phyloP scores from a whole-genome alignment of 2,797 vertebrate species.

The Helicolenus hilgendorfi region DNA sequence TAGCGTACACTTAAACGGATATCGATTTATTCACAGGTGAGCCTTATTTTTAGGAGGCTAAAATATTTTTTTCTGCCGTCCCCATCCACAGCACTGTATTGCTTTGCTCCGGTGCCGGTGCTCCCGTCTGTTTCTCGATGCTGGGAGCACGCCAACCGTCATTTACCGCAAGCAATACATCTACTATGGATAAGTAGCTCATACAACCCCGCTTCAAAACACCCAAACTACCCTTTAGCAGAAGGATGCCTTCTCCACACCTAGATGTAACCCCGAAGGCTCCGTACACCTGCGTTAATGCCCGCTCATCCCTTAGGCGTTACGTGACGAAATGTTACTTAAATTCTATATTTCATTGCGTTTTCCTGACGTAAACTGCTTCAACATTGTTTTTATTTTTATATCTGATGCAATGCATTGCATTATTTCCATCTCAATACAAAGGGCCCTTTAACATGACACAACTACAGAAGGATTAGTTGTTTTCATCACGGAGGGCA shows the following conservation, averaged over 20 bases:
- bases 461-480: not conserved
- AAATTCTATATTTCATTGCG: not conserved
- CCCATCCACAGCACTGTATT: no score
- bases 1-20: no score
- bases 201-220: not conserved
- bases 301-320: slow-evolving; percentile 15
- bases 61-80: no score
- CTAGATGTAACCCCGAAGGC: not conserved
- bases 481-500: slow-evolving; percentile 20
- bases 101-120: no score
- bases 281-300: not conserved
- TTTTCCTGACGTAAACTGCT: not conserved
- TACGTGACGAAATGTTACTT: not conserved
- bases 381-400: not conserved
- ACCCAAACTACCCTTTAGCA: not conserved
- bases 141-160: no score
- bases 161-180: no score
- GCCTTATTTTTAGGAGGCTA: no score
- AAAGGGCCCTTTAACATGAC: not conserved
- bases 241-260: slow-evolving; percentile 6
- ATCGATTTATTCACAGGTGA: no score
- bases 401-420: slow-evolving; percentile 6
- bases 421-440: slow-evolving; percentile 16
- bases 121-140: no score
- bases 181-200: not conserved